Evolutionary conservation across 92 coral and sea anemone genomes (phyloP), one percentile per base, ranked within the genome.

Genomic region (Siderastrea siderea): DNA sequence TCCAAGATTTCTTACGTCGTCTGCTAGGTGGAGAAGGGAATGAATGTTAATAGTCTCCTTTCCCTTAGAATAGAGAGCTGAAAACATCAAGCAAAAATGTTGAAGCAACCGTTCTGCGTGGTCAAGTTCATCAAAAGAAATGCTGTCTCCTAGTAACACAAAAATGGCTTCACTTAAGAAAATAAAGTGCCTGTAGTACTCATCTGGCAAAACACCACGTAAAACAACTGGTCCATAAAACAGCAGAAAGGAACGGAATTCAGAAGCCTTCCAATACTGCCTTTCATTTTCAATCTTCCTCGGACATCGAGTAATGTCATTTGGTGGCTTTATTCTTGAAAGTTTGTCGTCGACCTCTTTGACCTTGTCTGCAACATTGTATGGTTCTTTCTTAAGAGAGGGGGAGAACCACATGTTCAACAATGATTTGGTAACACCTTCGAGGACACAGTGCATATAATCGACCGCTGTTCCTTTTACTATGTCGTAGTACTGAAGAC

Each of bases 361-460:
- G 50, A 61, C 64, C 54, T 49, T 53, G 43, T 51, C 65, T 83
- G 69, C 62, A 49, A 80, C 62, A 63, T 48, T 46, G n/a, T 16
- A 64, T 4, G 68, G 68, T 44, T 78, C 67, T n/a, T 67, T 4
- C 38, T 48, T 49, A 52, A 44, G 16, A 47, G 26, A 7, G 55
- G 76, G 13, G 12, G 65, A 84, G 55, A 85, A 90, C 94, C 94
- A 91, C 7, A 83, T 66, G 47, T 75, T 68, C 44, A 92, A 62
- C 13, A 92, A 47, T 67, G 61, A 51, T 66, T 78, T 92, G 75
- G 64, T 64, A 12, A 92, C 65, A 44, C 94, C 94, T 47, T 76
- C 68, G 2, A 92, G 79, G 16, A 88, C 87, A 65, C 88, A 84
- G 80, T 92, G 92, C 94, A 88, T 92, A 58, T 84, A 88, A 75